phyloP scores from a whole-genome alignment of 2,888 invertebrate species.

The Rhyacophila evoluta region DNA sequence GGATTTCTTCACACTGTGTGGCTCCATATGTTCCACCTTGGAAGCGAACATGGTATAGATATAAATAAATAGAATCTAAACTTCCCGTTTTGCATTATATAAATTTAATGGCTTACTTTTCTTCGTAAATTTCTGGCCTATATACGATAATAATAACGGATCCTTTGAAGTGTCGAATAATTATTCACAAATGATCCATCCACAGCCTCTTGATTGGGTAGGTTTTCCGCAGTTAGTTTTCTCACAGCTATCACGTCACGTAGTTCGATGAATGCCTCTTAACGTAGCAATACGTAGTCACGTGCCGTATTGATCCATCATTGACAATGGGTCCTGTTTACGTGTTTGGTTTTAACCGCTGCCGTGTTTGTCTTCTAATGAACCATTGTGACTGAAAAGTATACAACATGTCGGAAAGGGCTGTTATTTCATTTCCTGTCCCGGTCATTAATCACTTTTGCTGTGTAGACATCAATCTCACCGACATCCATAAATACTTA shows the following conservation, averaged over 20 bases:
- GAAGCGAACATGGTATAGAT: too few species aligned
- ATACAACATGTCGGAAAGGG: conserved; percentile 1
- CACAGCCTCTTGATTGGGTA: not conserved
- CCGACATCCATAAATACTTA: not conserved
- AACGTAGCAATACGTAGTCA: not conserved
- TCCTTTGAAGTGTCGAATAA: not conserved
- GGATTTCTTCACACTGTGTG: too few species aligned
- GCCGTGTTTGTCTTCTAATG: conserved; percentile 37
- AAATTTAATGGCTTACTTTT: too few species aligned
- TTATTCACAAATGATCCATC: not conserved
- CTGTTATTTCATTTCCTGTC: not conserved
- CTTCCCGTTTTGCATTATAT: too few species aligned
- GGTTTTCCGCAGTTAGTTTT: not conserved
- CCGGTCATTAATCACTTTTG: not conserved
- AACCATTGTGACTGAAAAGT: conserved; percentile 33
- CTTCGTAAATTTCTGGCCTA: too few species aligned
- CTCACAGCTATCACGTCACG: not conserved
- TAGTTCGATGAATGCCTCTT: conserved; percentile 19
- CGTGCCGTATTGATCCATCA: conserved; percentile 1
- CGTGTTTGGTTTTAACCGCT: conserved; percentile 14
- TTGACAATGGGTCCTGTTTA: conserved; percentile 4
- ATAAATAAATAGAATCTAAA: too few species aligned
- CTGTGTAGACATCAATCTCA: not conserved
- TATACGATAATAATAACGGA: too few species aligned
- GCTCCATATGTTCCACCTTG: too few species aligned